Evolutionary conservation across 2,113 vertebrate genomes (phyloP).

Genomic region (Scolopax mira): DNA sequence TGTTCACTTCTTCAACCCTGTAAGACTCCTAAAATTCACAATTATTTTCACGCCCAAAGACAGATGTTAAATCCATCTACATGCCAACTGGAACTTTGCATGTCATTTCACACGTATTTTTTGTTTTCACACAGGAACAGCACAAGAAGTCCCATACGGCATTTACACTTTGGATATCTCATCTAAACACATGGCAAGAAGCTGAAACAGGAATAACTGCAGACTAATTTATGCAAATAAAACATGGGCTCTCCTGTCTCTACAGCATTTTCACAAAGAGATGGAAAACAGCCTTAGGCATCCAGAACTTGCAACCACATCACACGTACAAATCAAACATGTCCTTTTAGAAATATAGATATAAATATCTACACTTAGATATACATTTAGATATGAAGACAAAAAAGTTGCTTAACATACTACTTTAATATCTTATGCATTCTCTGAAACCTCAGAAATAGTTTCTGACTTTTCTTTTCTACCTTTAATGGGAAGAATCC

Average conservation of each 20-base stretch:
- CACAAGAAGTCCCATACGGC: not conserved
- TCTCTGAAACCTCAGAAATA: not conserved
- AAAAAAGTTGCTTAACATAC: not conserved
- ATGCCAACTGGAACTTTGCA: not conserved
- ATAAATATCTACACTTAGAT: no score
- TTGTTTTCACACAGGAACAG: not conserved
- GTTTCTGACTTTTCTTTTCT: not conserved
- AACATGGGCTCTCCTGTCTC: not conserved
- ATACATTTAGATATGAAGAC: not conserved
- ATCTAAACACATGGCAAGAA: not conserved
- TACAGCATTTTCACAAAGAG: not conserved
- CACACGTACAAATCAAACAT: not conserved
- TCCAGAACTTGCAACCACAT: not conserved
- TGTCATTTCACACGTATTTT: not conserved
- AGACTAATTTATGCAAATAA: not conserved
- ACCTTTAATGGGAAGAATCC: not conserved
- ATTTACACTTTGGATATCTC: not conserved
- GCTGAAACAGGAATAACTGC: not conserved
- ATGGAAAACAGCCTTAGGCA: fast-evolving
- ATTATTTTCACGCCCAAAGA: not conserved
- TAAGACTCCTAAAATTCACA: not conserved
- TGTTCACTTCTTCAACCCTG: not conserved
- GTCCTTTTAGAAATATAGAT: not conserved
- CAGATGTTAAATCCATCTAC: not conserved
- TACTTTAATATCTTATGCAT: not conserved